phyloP scores from a whole-genome alignment of 2,113 vertebrate genomes.

The Ptilonorhynchus violaceus region DNA sequence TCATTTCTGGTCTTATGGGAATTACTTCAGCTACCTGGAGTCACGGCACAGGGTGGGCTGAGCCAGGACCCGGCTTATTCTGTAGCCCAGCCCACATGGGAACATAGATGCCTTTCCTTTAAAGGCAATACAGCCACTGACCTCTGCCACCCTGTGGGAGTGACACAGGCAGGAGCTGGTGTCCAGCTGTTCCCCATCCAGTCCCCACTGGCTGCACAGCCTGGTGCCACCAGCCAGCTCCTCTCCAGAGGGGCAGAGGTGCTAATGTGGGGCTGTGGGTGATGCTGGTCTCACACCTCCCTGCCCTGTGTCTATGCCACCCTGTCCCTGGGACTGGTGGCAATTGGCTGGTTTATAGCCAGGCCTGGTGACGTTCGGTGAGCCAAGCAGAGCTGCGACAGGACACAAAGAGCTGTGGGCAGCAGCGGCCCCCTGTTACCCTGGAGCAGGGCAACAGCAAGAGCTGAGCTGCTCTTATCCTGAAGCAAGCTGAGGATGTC shows the following conservation, averaged over 20 bases:
- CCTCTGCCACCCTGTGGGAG: not conserved
- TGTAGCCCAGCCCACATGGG: not conserved
- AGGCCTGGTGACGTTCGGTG: not conserved
- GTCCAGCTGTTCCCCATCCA: not conserved
- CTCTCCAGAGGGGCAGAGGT: not conserved
- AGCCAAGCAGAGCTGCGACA: not conserved
- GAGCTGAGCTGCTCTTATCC: not conserved
- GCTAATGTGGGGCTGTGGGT: not conserved
- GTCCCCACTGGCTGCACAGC: not conserved
- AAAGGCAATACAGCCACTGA: not conserved
- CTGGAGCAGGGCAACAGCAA: not conserved
- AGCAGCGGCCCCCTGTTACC: not conserved
- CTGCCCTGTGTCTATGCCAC: not conserved
- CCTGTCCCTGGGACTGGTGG: not conserved
- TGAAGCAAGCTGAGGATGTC: not conserved
- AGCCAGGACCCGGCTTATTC: not conserved
- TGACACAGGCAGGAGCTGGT: not conserved
- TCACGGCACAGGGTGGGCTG: not conserved
- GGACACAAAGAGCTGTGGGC: not conserved
- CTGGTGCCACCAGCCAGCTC: not conserved
- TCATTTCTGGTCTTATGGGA: not conserved
- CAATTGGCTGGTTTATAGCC: not conserved
- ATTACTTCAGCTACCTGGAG: not conserved
- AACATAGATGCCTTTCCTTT: conserved; percentile 33
- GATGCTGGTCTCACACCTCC: not conserved